phyloP scores from a whole-genome alignment of 2,113 vertebrate genomes.

The Mastomys coucha region DNA sequence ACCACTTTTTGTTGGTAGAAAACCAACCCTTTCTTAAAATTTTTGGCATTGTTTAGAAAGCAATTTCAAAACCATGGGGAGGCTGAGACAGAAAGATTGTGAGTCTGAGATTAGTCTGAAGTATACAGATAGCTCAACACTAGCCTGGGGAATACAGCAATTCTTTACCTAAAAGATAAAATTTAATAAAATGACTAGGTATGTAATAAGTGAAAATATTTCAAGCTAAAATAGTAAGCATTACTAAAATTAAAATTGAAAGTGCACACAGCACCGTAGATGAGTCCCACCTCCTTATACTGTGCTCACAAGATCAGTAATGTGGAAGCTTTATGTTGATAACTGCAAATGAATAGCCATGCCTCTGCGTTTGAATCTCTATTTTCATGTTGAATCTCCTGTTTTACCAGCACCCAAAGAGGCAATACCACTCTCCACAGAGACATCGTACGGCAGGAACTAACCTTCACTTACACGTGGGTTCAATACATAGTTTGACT shows the following conservation, averaged over 20 bases:
- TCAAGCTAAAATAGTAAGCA: slow-evolving; percentile 10
- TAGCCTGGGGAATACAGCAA: not conserved
- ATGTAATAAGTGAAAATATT: not conserved
- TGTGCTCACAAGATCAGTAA: not conserved
- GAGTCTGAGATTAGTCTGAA: not conserved
- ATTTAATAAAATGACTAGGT: not conserved
- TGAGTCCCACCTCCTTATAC: not conserved
- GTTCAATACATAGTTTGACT: not conserved
- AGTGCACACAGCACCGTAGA: not conserved
- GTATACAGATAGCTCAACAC: not conserved
- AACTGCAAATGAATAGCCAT: not conserved
- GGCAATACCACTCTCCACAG: not conserved
- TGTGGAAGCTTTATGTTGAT: not conserved
- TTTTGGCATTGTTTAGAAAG: not conserved
- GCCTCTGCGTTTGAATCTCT: not conserved
- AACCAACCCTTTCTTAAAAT: slow-evolving; percentile 14
- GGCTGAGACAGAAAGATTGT: not conserved
- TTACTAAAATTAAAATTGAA: slow-evolving; percentile 1
- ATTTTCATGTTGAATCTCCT: too few relatives aligned
- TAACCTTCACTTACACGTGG: not conserved
- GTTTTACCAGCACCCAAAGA: not conserved
- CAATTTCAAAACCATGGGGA: not conserved
- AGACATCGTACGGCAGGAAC: not conserved
- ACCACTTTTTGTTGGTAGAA: not conserved
- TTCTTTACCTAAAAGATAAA: not conserved